Percentiles rank a stretch among this genome's conserved stretches.
These are phyloP conservation scores for Dissostichus mawsoni DNA, from an alignment of 2,113 vertebrate genomes.

Conservation along the genomic window DNA sequence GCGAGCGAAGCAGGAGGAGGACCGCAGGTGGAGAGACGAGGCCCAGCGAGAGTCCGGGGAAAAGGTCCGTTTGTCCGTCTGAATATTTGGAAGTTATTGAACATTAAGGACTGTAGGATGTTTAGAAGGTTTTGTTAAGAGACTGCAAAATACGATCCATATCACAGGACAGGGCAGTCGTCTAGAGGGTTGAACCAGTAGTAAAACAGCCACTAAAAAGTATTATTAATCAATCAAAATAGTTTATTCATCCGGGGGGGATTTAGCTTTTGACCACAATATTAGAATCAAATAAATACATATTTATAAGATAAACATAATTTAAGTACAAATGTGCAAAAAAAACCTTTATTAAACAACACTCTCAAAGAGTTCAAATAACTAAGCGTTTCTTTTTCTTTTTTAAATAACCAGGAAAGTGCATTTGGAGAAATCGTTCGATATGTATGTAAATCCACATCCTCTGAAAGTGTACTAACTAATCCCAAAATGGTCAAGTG, in stretches of 20 bases:
- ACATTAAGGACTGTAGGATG: neutral
- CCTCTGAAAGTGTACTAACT: too few species aligned
- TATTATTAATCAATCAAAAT: too few species aligned
- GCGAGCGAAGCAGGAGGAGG: constrained; percentile 91
- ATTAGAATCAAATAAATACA: too few species aligned
- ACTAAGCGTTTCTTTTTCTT: too few species aligned
- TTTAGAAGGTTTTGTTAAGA: neutral
- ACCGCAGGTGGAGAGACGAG: constrained; percentile 92
- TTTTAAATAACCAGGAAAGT: neutral
- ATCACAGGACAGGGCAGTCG: too few species aligned
- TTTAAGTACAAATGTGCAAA: too few species aligned
- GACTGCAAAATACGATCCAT: neutral
- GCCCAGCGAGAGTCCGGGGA: constrained; percentile 90
- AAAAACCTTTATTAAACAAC: too few species aligned
- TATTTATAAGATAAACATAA: too few species aligned
- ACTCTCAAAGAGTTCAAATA: neutral
- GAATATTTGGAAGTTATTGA: neutral
- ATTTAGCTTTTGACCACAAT: too few species aligned
- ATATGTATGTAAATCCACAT: neutral
- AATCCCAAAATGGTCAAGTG: too few species aligned
- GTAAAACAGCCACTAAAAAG: too few species aligned
- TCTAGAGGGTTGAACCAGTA: neutral
- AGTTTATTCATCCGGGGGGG: too few species aligned
- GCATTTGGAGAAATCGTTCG: neutral
- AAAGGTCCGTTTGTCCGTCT: constrained; percentile 87